Conservation (phyloP, 2,797 vertebrate genomes). For the Ciconia nigra region DNA sequence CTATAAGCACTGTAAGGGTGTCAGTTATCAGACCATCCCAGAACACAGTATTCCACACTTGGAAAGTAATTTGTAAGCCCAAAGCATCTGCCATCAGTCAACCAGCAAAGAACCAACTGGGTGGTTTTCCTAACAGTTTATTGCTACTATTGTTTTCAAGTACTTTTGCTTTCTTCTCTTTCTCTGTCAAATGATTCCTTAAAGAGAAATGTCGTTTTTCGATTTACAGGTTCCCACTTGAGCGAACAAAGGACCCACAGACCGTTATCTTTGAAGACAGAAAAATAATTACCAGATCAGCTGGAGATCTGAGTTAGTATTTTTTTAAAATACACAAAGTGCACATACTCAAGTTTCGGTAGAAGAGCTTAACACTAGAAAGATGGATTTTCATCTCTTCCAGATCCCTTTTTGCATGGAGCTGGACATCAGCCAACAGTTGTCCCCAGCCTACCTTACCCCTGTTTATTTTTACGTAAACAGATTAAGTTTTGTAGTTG, state of each 20-base stretch:
- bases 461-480: not conserved
- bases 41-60: not conserved
- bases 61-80: not conserved
- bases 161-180: not conserved
- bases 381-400: not conserved
- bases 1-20: not conserved
- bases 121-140: not conserved
- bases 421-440: not conserved
- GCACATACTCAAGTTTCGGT: not conserved
- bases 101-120: not conserved
- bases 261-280: not conserved
- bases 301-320: not conserved
- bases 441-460: not conserved
- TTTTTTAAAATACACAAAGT: not conserved
- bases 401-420: not conserved
- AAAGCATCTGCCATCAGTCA: not conserved
- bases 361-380: not conserved
- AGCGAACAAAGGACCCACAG: not conserved
- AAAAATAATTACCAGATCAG: not conserved
- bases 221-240: not conserved
- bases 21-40: not conserved
- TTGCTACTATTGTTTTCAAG: not conserved
- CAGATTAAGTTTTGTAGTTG: not conserved
- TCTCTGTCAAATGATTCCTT: not conserved
- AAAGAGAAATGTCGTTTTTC: not conserved